phyloP scores from a whole-genome alignment of 53 echinoderm and acorn worm species.

The Antedon mediterranea region DNA sequence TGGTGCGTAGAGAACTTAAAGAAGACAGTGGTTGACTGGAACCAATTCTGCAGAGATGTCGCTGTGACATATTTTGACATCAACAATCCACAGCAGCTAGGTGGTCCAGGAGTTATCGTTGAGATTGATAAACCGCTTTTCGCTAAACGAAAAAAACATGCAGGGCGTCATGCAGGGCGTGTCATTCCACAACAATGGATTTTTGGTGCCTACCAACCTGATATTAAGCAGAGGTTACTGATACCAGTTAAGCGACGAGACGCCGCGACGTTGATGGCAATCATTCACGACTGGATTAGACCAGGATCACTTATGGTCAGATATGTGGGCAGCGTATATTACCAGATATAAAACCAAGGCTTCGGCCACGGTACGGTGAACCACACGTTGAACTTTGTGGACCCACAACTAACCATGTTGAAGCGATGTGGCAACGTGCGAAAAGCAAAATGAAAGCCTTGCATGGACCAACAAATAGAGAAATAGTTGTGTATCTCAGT shows the following conservation, averaged over 20 bases:
- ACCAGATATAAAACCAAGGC: neutral
- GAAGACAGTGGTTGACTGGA: constrained; percentile 8
- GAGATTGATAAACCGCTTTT: constrained; percentile 5
- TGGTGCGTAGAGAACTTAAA: neutral
- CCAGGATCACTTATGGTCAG: constrained; percentile 7
- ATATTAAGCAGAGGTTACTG: neutral
- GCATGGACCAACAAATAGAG: constrained; percentile 6
- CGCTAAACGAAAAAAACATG: neutral
- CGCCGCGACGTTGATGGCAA: constrained; percentile 8
- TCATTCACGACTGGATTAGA: constrained; percentile 7
- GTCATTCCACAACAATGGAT: neutral
- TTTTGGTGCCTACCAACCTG: constrained; percentile 12
- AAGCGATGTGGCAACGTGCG: constrained; percentile 11
- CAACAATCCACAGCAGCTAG: constrained; percentile 3
- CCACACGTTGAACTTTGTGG: constrained; percentile 6
- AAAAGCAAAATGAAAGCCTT: constrained; percentile 10
- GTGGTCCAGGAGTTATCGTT: constrained; percentile 10
- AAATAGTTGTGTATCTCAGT: constrained; percentile 5
- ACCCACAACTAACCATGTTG: constrained; percentile 6
- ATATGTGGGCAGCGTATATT: constrained; percentile 4
- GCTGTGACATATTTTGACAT: neutral
- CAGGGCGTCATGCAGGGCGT: neutral
- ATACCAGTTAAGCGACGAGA: constrained; percentile 3
- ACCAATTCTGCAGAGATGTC: constrained; percentile 9
- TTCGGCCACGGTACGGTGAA: constrained; percentile 1